Evolutionary conservation across 2,797 vertebrate species (phyloP).

Genomic region (Artibeus lituratus): DNA sequence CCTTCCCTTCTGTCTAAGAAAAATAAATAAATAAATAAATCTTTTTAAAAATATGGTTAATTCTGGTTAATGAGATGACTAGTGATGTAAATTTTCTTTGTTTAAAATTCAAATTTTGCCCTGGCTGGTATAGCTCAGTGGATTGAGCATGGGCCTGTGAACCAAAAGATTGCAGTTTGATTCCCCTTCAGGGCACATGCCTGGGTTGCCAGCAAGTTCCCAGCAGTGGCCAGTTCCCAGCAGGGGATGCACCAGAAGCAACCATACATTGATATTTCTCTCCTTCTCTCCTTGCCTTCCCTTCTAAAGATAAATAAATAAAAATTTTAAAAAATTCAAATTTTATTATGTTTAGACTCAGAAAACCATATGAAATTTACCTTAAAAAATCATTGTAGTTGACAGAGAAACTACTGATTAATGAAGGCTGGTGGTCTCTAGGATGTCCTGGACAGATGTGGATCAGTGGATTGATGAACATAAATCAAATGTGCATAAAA

Average conservation of each 20-base stretch:
- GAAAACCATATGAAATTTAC: background rate
- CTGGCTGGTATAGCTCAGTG: too few species aligned
- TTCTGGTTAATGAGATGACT: background rate
- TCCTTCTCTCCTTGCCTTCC: too few species aligned
- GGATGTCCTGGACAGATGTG: background rate
- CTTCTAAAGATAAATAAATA: too few species aligned
- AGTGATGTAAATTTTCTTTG: background rate
- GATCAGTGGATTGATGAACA: background rate
- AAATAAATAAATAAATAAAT: too few species aligned
- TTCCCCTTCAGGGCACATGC: too few species aligned
- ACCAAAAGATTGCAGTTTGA: too few species aligned
- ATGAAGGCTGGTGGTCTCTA: background rate
- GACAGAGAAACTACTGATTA: background rate
- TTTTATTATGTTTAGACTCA: background rate
- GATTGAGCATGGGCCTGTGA: too few species aligned
- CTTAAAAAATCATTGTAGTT: background rate
- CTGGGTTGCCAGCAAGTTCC: too few species aligned
- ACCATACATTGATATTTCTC: too few species aligned
- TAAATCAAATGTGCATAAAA: background rate
- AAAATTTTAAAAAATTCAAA: constrained; percentile 30
- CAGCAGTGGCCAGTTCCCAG: too few species aligned
- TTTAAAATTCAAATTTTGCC: constrained; percentile 15
- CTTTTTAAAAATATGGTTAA: background rate
- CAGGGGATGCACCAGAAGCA: too few species aligned
- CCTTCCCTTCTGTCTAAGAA: too few species aligned